Base-by-base conservation (phyloP, 2,797 vertebrate species). In the Sternotherus odoratus region DNA sequence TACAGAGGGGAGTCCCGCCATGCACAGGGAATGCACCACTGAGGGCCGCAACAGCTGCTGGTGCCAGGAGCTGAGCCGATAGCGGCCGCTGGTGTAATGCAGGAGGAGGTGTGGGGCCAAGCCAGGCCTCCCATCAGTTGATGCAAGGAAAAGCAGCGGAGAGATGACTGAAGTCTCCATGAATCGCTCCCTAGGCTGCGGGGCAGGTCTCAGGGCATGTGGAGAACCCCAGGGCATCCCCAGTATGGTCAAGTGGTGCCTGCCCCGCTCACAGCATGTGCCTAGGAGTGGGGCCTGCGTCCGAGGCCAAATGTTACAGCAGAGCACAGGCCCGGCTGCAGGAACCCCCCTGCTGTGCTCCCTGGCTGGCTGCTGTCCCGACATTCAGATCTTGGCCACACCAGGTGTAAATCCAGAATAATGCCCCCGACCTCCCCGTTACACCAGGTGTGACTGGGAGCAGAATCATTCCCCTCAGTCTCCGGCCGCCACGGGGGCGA, bases 21-120 rank as follows among this genome's bases (percentile, higher is more conserved):
- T 0, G 7, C 8, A 0, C 51, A 43, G 60, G 39, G 4, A 57
- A 80, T 4, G 0, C 0, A 1, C 56, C 53, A 3, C 3, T 0
- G 12, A 36, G 16, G 46, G 56, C 81, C 28, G 15, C 8, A 1
- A 17, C 33, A 1, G 1, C 21, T 3, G 60, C 6, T 12, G 50
- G 17, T 3, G 30, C 33, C 8, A 1, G 83, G 77, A 56, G 53
- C 51, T 4, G 10, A 30, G 11, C 0, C 4, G n/a, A 50, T 30
- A 49, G 46, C 28, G 9, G 82, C 24, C 2, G 12, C 49, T 0
- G 0, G 0, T 1, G 30, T 69, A 17, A 2, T 23, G 5, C 5
- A 24, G 28, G 26, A 63, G 49, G 72, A 28, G 72, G 21, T 1
- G 0, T 6, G 77, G 72, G 78, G 78, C 6, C 24, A 16, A 30